A percentile compares a stretch with the other conserved stretches of the same genome.
Conservation (phyloP, 2,797 vertebrate genomes). For the Bryconaethiops microstoma region DNA sequence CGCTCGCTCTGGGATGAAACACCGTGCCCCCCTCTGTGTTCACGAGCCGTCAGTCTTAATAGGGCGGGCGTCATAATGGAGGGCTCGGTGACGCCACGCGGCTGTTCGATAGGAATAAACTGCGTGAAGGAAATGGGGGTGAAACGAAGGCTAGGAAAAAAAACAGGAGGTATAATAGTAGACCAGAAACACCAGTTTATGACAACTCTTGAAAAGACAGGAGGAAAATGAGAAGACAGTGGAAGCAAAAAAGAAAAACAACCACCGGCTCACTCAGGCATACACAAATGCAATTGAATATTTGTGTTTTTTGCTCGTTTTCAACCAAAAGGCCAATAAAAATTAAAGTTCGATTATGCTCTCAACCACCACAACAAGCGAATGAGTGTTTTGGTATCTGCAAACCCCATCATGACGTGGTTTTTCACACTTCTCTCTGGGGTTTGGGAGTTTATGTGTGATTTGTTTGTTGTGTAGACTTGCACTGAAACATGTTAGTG, state of each 20-base stretch:
- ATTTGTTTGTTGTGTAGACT: too few relatives aligned
- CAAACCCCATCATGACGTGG: too few relatives aligned
- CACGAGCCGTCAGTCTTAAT: conserved; percentile 97
- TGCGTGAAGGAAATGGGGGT: conserved; percentile 78
- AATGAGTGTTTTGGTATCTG: too few relatives aligned
- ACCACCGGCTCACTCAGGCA: neutral
- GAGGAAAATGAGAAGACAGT: neutral
- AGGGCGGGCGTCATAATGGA: conserved; percentile 92
- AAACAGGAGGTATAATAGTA: neutral
- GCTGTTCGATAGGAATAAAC: conserved; percentile 92
- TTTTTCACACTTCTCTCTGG: too few relatives aligned
- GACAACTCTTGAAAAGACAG: neutral
- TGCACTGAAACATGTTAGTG: neutral
- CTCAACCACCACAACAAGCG: too few relatives aligned
- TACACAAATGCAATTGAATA: too few relatives aligned
- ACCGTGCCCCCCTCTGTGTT: conserved; percentile 94
- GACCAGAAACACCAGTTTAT: conserved; percentile 5
- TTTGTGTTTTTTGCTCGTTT: too few relatives aligned
- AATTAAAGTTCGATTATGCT: too few relatives aligned
- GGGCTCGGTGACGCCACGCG: conserved; percentile 94
- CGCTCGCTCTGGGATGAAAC: conserved; percentile 95
- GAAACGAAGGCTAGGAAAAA: conserved; percentile 34
- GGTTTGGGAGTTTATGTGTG: too few relatives aligned
- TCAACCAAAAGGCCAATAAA: too few relatives aligned
- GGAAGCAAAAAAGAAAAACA: neutral